Evolutionary conservation across 2,888 invertebrate genomes (phyloP), one percentile per base, ranked within the genome.

Genomic region (Volucella bombylans): DNA sequence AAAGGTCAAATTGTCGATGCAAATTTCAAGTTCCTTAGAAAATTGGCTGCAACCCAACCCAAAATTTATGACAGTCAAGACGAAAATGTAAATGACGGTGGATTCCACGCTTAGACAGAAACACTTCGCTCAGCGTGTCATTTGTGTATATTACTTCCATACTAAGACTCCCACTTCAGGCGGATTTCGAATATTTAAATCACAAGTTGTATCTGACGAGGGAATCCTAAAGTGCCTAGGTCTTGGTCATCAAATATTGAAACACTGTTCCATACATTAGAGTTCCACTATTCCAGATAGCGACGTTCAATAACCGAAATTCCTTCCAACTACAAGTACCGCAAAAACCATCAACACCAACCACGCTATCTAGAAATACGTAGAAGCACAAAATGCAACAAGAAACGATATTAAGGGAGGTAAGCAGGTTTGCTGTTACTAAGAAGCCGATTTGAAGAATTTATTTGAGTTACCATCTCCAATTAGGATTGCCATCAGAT

Each of bases 251-350:
- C 43, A 73, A 79, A 78, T 62, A 82, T 82, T 79, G 23, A 82
- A 78, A 64, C 62, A 72, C 57, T 57, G 62, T 67, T 23, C 23
- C 23, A 18, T n/a, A 31, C 61, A 62, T 59, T 45, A 18, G 38
- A 39, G 61, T 59, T 50, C 10, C 14, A 67, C 65, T 61, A 41
- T 12, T 43, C 76, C 77, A 71, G 71, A 77, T 67, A 50, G 77
- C 55, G 65, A 55, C 83, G 74, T 83, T 45, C 83, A 83, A 83
- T 74, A 83, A 79, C 83, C 80, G 54, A 65, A 80, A 83, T 76
- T 83, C 83, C 83, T 83, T 83, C 80, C 71, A 83, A 80, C 80
- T 80, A 83, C 71, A 67, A 54, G 71, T 43, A 71, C 83, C 83
- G 76, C 83, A 71, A 71, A 61, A 76, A 74, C 83, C 83, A 83